Percentiles rank a stretch among this genome's conserved stretches.
These are phyloP conservation scores for Chiroxiphia lanceolata DNA, from an alignment of 2,797 vertebrate species.

Conservation along the genomic window DNA sequence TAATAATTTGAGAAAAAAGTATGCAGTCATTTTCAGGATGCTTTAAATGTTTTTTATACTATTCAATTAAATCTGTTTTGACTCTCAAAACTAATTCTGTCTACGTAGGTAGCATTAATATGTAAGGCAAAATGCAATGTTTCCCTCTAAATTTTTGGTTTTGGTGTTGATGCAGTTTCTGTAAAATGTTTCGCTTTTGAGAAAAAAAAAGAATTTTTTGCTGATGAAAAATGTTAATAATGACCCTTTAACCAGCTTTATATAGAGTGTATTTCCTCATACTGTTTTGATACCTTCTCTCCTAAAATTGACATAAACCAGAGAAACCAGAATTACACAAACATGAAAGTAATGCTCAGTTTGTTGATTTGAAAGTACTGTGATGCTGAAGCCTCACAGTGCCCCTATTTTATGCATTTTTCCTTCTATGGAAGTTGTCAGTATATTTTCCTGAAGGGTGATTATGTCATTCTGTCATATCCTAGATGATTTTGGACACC, in stretches of 20 bases:
- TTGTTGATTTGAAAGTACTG: background rate
- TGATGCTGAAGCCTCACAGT: background rate
- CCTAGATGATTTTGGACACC: background rate
- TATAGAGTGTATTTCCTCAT: background rate
- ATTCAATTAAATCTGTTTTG: background rate
- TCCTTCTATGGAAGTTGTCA: background rate
- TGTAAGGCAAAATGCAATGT: background rate
- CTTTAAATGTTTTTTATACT: background rate
- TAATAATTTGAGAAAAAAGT: background rate
- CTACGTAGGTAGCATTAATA: background rate
- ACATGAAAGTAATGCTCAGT: background rate
- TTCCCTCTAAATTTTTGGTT: background rate
- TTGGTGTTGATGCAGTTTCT: background rate
- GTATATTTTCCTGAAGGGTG: background rate
- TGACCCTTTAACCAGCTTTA: background rate
- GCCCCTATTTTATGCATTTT: background rate
- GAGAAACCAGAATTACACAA: background rate
- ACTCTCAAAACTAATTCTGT: background rate
- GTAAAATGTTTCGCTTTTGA: background rate
- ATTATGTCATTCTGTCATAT: background rate
- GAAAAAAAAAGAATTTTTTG: background rate
- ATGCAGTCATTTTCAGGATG: rapidly evolving
- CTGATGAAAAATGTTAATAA: background rate
- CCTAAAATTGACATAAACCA: background rate
- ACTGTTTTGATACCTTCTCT: constrained; percentile 8